Evolutionary conservation across 2,113 vertebrate species (phyloP), one percentile per base, ranked within the genome.

Genomic region (Chrysemys picta): DNA sequence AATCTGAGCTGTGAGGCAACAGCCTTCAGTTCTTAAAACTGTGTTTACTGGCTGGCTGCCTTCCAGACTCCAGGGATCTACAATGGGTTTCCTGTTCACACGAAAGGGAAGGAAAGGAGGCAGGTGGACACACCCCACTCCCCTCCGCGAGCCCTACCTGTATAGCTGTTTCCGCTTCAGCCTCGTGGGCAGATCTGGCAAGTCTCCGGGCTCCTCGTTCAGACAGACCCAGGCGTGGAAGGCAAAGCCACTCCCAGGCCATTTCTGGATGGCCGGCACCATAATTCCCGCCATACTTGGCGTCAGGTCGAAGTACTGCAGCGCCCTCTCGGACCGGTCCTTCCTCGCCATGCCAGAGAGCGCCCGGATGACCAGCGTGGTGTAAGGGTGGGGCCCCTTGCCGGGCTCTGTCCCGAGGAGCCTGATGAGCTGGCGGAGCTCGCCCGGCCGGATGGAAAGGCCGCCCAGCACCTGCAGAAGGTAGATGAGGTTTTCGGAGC

Each of bases 191-290:
- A 52, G 92, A 62, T 94, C 93, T 0, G 25, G 53, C 17, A 94
- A 54, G 1, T 57, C 88, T 12, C 19, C 31, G 24, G 97, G 95
- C 57, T 97, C 97, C 72, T 98, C 97, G 25, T 99, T 99, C 59
- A 99, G 98, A 95, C 99, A 99, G 90, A 99, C 94, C 99, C 99
- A 99, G 76, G 99, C 99, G 0, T 99, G 99, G 97, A 99, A 99
- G 89, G 99, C 99, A 5, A 99, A 99, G 57, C 98, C 98, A 0
- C 98, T 96, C 2, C 99, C 99, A 0, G 99, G 99, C 99, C 99
- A 99, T 56, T 99, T 99, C 62, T 99, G 99, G 89, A 99, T 91
- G 6, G 99, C 92, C 1, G 99, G 99, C 82, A 99, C 99, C 99
- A 99, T 99, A 88, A 99, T 99, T 35, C 99, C 99, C 0, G 99